These are phyloP conservation scores for Sarotherodon lohbergeri DNA, from an alignment of 2,113 vertebrate genomes.

Conservation along the genomic window DNA sequence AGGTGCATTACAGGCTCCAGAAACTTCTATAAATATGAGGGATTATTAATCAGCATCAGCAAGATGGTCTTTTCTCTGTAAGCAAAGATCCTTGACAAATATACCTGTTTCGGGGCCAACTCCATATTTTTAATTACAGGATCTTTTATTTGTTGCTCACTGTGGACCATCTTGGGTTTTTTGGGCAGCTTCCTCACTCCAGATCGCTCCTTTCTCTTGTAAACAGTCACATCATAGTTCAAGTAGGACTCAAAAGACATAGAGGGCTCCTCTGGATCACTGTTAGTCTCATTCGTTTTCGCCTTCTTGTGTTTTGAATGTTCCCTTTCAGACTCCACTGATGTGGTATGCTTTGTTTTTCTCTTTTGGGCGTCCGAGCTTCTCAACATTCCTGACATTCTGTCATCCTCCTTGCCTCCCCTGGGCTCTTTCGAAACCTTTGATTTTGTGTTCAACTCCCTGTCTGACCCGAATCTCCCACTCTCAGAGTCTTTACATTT, in stretches of 20 bases:
- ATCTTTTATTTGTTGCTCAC: constrained; percentile 13
- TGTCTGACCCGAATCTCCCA: background rate
- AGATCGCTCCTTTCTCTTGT: constrained; percentile 65
- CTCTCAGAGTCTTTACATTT: constrained; percentile 1
- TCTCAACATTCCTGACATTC: background rate
- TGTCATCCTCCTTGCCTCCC: background rate
- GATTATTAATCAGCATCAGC: background rate
- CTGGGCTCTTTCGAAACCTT: background rate
- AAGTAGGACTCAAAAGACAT: constrained; percentile 85
- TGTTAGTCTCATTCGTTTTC: constrained; percentile 18
- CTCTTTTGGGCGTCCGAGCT: background rate
- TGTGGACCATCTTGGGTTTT: constrained; percentile 8
- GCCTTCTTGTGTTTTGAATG: constrained; percentile 9
- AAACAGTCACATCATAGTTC: constrained; percentile 71
- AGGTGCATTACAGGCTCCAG: constrained; percentile 72
- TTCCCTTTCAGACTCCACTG: background rate
- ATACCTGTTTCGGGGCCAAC: constrained; percentile 59
- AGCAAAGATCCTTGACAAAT: background rate
- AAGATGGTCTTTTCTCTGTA: background rate
- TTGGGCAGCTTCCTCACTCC: constrained; percentile 33
- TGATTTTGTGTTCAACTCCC: constrained; percentile 2
- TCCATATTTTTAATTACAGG: background rate
- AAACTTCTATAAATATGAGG: constrained; percentile 23
- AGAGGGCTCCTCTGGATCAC: constrained; percentile 50
- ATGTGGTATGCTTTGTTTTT: background rate